Conservation (phyloP, 2,888 invertebrate species). For the Mongoloraphidia duomilia region DNA sequence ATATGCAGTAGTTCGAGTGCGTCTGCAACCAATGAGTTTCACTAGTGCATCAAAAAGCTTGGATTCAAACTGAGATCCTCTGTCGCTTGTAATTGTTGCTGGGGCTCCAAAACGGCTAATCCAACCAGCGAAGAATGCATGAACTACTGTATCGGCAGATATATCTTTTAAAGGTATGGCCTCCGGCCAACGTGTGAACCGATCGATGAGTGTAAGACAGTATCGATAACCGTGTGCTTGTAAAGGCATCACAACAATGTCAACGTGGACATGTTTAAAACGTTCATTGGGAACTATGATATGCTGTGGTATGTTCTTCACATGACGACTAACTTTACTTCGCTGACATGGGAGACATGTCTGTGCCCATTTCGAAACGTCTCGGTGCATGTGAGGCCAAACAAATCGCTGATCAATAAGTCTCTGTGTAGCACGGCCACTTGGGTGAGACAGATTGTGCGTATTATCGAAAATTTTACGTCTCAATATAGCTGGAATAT, state of each 20-base stretch:
- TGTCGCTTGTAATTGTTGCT: slow-evolving; percentile 3
- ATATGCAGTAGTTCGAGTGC: slow-evolving; percentile 2
- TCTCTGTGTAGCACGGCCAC: slow-evolving; percentile 9
- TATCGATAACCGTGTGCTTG: neutral
- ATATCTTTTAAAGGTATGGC: slow-evolving; percentile 1
- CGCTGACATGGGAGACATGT: slow-evolving; percentile 14
- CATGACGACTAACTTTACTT: slow-evolving; percentile 13
- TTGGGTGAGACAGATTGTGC: slow-evolving; percentile 14
- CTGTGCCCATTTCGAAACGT: slow-evolving; percentile 11
- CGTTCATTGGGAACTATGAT: neutral
- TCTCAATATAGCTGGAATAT: slow-evolving; percentile 13
- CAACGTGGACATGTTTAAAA: neutral
- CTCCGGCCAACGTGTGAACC: slow-evolving; percentile 3
- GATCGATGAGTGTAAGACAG: slow-evolving; percentile 4
- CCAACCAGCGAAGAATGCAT: neutral
- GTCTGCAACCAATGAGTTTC: neutral
- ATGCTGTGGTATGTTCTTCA: neutral
- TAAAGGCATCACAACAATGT: neutral
- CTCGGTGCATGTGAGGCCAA: slow-evolving; percentile 15
- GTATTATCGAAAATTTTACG: slow-evolving; percentile 12
- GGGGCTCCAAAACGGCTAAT: slow-evolving; percentile 1
- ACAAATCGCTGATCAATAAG: slow-evolving; percentile 11
- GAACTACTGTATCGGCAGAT: neutral
- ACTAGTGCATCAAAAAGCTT: neutral
- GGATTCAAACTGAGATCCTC: slow-evolving; percentile 3